Base-by-base conservation (phyloP, 2,113 vertebrate genomes). In the Pseudorhombus dupliciocellatus region DNA sequence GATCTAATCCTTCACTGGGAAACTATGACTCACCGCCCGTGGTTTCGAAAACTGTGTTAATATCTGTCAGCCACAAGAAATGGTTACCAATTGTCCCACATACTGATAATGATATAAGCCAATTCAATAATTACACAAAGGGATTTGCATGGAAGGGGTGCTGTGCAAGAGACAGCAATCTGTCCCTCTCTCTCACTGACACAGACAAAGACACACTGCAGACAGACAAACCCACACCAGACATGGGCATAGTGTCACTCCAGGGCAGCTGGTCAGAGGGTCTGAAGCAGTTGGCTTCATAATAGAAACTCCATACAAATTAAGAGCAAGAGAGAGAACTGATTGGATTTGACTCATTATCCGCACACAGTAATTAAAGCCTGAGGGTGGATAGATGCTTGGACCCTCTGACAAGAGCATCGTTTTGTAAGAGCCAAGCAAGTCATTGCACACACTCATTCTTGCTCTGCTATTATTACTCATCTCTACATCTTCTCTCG, bases 341-440 rank as follows among this genome's bases (percentile, higher is more conserved):
- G 92, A 94, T 93, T 93, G 89, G 92, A 93, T 94, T 92, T 91
- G 90, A 94, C 88, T 93, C 88, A 92, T 92, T 92, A 93, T 92
- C 85, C 79, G 87, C 80, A 87, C 82, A 83, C 80, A 91, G 90
- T 92, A 93, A 93, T 92, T 92, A 92, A 92, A 91, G 92, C 92
- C 91, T 84, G 84, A 84, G 89, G 93, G 79, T 83, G 85, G 76
- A 83, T 81, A 84, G 81, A 88, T 86, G 86, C 75, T 83, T 77
- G 81, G 86, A 80, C 79, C 80, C 55, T 84, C 70, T 69, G 72
- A 87, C 77, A 86, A 82, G 83, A 83, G 76, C 67, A 71, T 77
- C 9, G 72, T 75, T 87, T 83, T 81, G 58, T 61, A 64, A 37
- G 81, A 70, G 56, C 69, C 30, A 57, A 64, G 59, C 65, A 59